Evolutionary conservation across 2,888 invertebrate species (phyloP), one percentile per base, ranked within the genome.

Genomic region (Autographa gamma): DNA sequence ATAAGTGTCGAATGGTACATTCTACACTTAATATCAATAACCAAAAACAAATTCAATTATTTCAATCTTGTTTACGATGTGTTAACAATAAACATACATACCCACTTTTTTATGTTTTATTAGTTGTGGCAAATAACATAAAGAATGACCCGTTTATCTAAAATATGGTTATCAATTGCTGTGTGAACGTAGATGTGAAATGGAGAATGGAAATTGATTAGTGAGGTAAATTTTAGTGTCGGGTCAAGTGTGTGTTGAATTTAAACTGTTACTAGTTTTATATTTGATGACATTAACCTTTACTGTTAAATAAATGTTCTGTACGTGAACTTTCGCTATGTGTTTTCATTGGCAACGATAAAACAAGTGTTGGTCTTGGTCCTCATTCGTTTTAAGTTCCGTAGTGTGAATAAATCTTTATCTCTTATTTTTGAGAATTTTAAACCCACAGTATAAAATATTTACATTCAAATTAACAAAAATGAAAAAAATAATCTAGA

Each of bases 1-100:
- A 59, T 43, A 75, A 69, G 63, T 69, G 66, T 77, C 32, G 16
- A 60, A 60, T 48, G 34, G 48, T 62, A 54, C 0, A 75, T 54
- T 66, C 72, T 72, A 69, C 73, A 77, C 66, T 48, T 59, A 54
- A 69, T 60, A 79, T 56, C 63, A 76, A 76, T 77, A 66, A 69
- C 68, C 18, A 18, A 14, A 71, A n/a, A 34, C 34, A 71, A 38
- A 72, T 66, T 72, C 63, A 69, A 80, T 48, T 48, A 48, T 48
- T 48, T 5, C n/a, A 48, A 48, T 83, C 62, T 71, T 69, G 63
- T 60, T 77, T 64, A 79, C 74, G 58, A n/a, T 41, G 11, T 69
- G 66, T 72, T 56, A 66, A 74, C 58, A 0, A 75, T 81, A 74
- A 80, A 80, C 80, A 77, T 9, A 82, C 71, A 74, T 73, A 81